Conservation (phyloP, 2,888 invertebrate species). For the Ephialtes manifestator region DNA sequence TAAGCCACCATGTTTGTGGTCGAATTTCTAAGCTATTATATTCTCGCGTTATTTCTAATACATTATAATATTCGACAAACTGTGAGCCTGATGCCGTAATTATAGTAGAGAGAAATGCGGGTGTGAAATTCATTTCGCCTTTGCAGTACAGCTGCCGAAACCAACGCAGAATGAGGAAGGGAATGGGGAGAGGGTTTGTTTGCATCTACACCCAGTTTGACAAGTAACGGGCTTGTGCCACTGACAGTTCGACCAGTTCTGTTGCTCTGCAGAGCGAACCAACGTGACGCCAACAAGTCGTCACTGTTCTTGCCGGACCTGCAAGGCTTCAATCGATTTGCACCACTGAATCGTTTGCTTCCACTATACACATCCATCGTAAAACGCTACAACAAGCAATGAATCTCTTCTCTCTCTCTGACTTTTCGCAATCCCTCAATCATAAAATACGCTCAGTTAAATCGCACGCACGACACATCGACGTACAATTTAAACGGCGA, state of each 20-base stretch:
- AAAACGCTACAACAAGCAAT: slow-evolving; percentile 22
- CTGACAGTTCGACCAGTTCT: slow-evolving; percentile 45
- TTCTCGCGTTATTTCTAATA: no score
- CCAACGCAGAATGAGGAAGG: neutral
- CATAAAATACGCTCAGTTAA: slow-evolving; percentile 44
- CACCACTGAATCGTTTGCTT: slow-evolving; percentile 19
- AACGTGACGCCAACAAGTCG: slow-evolving; percentile 4
- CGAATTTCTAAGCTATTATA: no score
- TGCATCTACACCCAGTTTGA: slow-evolving; percentile 40
- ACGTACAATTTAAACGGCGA: slow-evolving; percentile 11
- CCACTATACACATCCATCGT: neutral
- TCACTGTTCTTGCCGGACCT: slow-evolving; percentile 25
- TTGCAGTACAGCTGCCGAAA: slow-evolving; percentile 14
- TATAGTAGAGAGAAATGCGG: neutral
- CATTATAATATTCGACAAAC: neutral
- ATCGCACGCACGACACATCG: slow-evolving; percentile 20
- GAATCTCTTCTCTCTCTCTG: neutral
- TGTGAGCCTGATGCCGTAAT: slow-evolving; percentile 10
- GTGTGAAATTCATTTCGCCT: neutral
- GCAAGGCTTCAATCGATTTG: slow-evolving; percentile 26
- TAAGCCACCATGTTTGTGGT: no score
- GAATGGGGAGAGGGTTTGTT: neutral
- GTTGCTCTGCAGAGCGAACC: neutral
- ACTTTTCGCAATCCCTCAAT: neutral
- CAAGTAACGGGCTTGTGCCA: slow-evolving; percentile 57